Conservation (phyloP, 2,797 vertebrate species). For the Heterohyrax brucei region DNA sequence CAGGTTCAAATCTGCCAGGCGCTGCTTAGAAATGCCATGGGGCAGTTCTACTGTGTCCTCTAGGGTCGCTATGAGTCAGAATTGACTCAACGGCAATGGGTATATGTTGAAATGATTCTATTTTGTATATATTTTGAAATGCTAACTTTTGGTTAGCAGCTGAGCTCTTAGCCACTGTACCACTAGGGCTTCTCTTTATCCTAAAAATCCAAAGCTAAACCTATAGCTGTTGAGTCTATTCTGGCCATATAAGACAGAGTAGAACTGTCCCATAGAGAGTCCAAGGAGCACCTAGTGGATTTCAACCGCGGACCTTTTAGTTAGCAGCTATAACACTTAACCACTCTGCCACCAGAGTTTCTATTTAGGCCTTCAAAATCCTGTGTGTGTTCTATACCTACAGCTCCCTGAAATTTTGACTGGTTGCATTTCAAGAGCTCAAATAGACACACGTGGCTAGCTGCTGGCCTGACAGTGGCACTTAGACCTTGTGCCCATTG, state of each 20-base stretch:
- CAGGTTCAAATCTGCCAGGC: too few relatives aligned
- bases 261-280: neutral
- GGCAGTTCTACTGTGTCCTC: too few relatives aligned
- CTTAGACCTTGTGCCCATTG: rapidly evolving
- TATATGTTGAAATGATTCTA: too few relatives aligned
- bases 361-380: neutral
- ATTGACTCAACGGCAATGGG: too few relatives aligned
- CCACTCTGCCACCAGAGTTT: neutral
- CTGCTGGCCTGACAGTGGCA: rapidly evolving
- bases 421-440: neutral
- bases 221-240: too few relatives aligned
- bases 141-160: too few relatives aligned
- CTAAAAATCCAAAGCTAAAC: too few relatives aligned
- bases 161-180: too few relatives aligned
- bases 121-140: too few relatives aligned
- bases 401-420: neutral
- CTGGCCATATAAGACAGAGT: neutral
- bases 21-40: too few relatives aligned
- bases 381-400: neutral
- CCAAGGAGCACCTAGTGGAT: neutral
- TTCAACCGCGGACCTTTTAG: neutral
- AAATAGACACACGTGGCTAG: neutral
- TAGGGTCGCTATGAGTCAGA: too few relatives aligned
- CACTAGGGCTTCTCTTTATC: too few relatives aligned
- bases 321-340: neutral